Conservation (phyloP, 1,140 invertebrate species). For the Zaprionus africanus region DNA sequence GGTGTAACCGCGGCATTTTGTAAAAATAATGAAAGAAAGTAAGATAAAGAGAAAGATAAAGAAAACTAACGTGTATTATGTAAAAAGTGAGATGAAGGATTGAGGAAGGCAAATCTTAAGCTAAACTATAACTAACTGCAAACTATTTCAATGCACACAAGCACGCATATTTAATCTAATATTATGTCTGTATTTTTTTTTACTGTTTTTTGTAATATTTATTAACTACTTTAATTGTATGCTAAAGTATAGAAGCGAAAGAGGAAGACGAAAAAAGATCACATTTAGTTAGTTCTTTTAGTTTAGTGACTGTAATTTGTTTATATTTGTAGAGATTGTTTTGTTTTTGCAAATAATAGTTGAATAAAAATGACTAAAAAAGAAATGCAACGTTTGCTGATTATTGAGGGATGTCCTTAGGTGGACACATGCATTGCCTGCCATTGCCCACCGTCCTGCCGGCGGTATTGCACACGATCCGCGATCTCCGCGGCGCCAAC, state of each 20-base stretch:
- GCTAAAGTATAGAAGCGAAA: constrained; percentile 46
- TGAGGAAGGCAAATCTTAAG: constrained; percentile 30
- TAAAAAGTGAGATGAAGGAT: constrained; percentile 44
- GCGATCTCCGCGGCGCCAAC: constrained; percentile 54
- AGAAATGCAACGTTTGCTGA: background rate
- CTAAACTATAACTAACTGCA: constrained; percentile 45
- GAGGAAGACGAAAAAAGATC: constrained; percentile 3
- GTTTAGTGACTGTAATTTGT: constrained; percentile 39
- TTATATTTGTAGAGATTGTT: constrained; percentile 76
- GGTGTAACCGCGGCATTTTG: constrained; percentile 53
- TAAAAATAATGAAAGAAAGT: constrained; percentile 36
- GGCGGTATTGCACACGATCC: constrained; percentile 75
- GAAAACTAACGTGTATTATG: constrained; percentile 62
- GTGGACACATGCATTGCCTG: constrained; percentile 60
- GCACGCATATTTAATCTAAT: constrained; percentile 30
- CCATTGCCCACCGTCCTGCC: constrained; percentile 50
- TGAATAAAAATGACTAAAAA: constrained; percentile 47
- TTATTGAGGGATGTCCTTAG: background rate
- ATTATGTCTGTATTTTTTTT: constrained; percentile 50
- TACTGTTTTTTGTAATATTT: constrained; percentile 81
- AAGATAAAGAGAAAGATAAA: background rate
- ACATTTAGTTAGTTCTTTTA: constrained; percentile 61
- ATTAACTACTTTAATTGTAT: constrained; percentile 71
- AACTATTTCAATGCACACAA: constrained; percentile 33
- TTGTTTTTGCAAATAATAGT: constrained; percentile 50